Evolutionary conservation across 2,797 vertebrate genomes (phyloP), one percentile per base, ranked within the genome.

Genomic region (Meriones psammophilus): DNA sequence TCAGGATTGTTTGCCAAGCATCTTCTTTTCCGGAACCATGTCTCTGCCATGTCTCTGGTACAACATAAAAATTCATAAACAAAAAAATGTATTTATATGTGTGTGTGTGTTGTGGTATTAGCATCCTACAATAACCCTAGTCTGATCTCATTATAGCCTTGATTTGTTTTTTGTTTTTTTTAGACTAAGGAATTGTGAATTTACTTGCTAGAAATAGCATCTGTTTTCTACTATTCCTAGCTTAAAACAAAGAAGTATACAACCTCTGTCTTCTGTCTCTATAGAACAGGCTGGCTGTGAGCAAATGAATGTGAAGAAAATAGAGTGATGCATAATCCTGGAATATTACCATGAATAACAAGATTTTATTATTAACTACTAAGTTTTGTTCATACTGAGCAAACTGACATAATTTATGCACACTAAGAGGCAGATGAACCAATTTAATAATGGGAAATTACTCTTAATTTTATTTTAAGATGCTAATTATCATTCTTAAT

Each of bases 391-490:
- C 46, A 71, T 69, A 22, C 14, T 39, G 20, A 86, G 13, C 4
- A 79, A 92, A 81, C 10, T 54, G 17, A 69, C 39, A n/a, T 36
- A 66, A 89, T 86, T 86, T 64, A 86, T 71, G 2, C 18, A 30
- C 13, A 79, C 39, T 86, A 90, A 62, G 56, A 83, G 87, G 56
- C 88, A 30, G 33, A 28, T 88, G 46, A 30, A 39, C 66, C 24
- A 50, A 50, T 62, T 24, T 74, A 39, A 89, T 54, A 87, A 73
- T 58, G 73, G 92, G 8, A 88, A 73, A 84, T 95, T 58, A 74
- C 50, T 68, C 22, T 54, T 94, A 77, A 46, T 88, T 22, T 89
- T 33, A 69, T 81, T 85, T 95, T 92, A 94, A 86, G 42, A 12
- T 76, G n/a, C 58, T 56, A 74, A 87, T 76, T 3, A 88, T 30